Percentiles rank a stretch among this genome's conserved stretches.
phyloP scores from a whole-genome alignment of 1,140 invertebrate genomes.

The Drosophila pachea region DNA sequence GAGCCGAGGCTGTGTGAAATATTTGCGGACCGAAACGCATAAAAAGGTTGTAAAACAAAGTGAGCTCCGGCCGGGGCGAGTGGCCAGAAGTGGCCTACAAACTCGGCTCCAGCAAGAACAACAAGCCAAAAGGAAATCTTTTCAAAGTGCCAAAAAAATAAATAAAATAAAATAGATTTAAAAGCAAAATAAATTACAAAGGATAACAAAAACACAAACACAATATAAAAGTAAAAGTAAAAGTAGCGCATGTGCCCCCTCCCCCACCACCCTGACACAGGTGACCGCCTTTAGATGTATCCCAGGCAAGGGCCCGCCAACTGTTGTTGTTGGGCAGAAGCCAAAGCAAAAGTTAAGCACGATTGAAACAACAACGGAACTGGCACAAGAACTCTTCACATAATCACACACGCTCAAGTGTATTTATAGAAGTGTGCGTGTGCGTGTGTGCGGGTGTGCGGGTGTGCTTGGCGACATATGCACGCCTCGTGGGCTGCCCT shows the following conservation, averaged over 20 bases:
- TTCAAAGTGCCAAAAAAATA: constrained; percentile 10
- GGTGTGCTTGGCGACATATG: no score
- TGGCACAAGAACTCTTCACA: constrained; percentile 10
- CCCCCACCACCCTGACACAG: no score
- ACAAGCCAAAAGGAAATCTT: background rate
- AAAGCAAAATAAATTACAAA: background rate
- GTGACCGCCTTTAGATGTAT: no score
- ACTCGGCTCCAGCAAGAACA: background rate
- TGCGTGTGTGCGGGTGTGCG: background rate
- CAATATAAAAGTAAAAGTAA: background rate
- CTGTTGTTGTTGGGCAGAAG: background rate
- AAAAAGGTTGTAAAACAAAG: constrained; percentile 68
- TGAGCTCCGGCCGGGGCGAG: constrained; percentile 16
- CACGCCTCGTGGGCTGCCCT: background rate
- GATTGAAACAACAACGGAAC: constrained; percentile 2
- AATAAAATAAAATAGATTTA: background rate
- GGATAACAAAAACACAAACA: background rate
- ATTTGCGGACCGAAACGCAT: constrained; percentile 42
- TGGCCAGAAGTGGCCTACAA: constrained; percentile 6
- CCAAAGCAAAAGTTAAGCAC: constrained; percentile 9
- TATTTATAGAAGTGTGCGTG: constrained; percentile 9
- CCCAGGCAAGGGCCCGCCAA: background rate
- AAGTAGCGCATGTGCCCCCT: background rate
- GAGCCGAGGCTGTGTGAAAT: constrained; percentile 43
- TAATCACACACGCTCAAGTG: constrained; percentile 16